Percentiles rank a stretch among this genome's conserved stretches.
Conservation (phyloP, 1,140 invertebrate genomes). For the Luehdorfia chinensis region DNA sequence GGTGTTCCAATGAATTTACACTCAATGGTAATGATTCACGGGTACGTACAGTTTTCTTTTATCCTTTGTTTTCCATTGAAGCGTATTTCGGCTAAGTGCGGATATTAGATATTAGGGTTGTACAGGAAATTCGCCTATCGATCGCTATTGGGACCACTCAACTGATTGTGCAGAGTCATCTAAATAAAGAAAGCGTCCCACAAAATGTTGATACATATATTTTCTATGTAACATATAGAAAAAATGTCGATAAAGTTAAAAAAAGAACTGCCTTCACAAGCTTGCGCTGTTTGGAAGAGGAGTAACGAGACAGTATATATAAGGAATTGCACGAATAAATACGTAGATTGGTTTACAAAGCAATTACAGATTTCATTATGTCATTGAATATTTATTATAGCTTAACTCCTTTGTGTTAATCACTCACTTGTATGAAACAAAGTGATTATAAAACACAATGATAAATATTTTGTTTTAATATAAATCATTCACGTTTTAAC, state of each 20-base stretch:
- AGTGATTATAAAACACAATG: not conserved
- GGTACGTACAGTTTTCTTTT: constrained; percentile 1
- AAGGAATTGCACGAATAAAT: too few relatives aligned
- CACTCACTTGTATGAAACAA: not conserved
- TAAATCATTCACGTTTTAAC: not conserved
- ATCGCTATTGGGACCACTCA: constrained; percentile 41
- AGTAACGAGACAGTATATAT: too few relatives aligned
- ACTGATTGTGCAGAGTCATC: constrained; percentile 43
- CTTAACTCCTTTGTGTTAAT: constrained; percentile 3
- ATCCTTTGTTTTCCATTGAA: constrained; percentile 10
- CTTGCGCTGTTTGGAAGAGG: too few relatives aligned
- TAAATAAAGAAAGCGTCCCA: constrained; percentile 4
- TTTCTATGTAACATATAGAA: too few relatives aligned
- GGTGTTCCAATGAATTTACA: constrained; percentile 6
- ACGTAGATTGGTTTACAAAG: too few relatives aligned
- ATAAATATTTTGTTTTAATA: not conserved
- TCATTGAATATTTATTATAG: too few relatives aligned
- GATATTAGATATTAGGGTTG: constrained; percentile 68
- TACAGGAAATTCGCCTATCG: constrained; percentile 60
- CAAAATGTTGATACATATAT: not conserved
- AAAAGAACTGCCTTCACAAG: too few relatives aligned
- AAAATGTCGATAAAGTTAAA: too few relatives aligned
- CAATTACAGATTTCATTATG: too few relatives aligned
- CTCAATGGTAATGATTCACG: constrained; percentile 13
- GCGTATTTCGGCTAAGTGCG: constrained; percentile 30